These are phyloP conservation scores for Amazona guildingii DNA, from an alignment of 2,113 vertebrate genomes.

Conservation along the genomic window DNA sequence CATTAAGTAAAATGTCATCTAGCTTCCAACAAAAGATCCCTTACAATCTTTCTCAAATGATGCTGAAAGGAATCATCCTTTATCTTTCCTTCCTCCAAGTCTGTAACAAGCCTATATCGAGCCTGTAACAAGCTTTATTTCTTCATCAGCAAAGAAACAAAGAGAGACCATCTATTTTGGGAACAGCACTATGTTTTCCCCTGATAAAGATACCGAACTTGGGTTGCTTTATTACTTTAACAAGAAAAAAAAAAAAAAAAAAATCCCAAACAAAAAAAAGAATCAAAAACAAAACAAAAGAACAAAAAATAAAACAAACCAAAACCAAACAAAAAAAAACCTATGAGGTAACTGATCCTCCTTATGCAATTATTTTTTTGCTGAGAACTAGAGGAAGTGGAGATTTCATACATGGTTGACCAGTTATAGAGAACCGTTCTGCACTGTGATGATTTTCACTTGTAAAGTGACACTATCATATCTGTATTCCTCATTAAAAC, in stretches of 20 bases:
- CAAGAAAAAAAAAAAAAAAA: not conserved
- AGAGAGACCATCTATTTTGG: not conserved
- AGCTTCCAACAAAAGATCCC: not conserved
- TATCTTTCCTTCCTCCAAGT: not conserved
- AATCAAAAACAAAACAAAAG: not conserved
- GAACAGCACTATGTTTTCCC: not conserved
- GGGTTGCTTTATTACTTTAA: not conserved
- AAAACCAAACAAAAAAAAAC: not conserved
- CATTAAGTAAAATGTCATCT: not conserved
- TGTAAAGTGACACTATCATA: not conserved
- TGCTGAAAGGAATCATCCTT: not conserved
- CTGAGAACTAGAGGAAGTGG: not conserved
- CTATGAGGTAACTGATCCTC: not conserved
- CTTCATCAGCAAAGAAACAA: not conserved
- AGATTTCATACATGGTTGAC: not conserved
- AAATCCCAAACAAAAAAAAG: not conserved
- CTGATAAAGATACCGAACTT: not conserved
- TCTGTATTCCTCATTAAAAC: not conserved
- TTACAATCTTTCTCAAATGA: not conserved
- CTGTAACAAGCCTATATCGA: not conserved
- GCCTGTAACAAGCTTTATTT: not conserved
- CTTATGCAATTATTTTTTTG: not conserved
- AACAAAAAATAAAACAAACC: not conserved
- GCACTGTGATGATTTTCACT: not conserved
- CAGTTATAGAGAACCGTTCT: not conserved